Evolutionary conservation across 2,797 vertebrate genomes (phyloP), one percentile per base, ranked within the genome.

Genomic region (Coregonus ussuriensis): DNA sequence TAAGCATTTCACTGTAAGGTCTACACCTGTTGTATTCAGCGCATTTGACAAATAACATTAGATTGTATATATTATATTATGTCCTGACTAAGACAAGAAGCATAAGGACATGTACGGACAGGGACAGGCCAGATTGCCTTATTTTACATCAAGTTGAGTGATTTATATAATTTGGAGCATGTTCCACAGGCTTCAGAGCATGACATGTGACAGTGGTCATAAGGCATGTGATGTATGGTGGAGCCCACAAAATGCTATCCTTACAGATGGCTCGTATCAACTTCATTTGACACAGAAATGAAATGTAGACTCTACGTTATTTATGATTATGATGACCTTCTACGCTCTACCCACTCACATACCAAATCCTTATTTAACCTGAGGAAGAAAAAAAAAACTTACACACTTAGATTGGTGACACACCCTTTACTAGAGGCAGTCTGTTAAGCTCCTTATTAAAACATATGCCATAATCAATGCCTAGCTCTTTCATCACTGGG

Each of bases 161-260:
- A 47, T 47, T 47, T 13, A 47, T 47, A 51, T 29, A 2, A n/a
- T n/a, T 59, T 59, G 6, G n/a, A 59, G 56, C n/a, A 63, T 7
- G 25, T 63, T 25, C 7, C 59, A 25, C 9, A 25, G 16, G 59
- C n/a, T 62, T 62, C 21, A 9, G 59, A 6, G 33, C 54, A 33
- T 35, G 74, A 73, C 79, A 82, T 79, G 31, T 77, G 77, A 74
- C 56, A 18, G 15, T 3, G 11, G 74, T 67, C 77, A 41, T 15
- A 79, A 13, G 63, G 74, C 68, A 78, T 67, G 77, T 25, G 71
- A 52, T 54, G 29, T n/a, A 29, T 37, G 29, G 37, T 72, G 59
- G 35, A 63, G 65, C 31, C 11, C 51, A 54, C 59, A 70, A 80
- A 84, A 82, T 74, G 54, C 72, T 77, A 81, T 71, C 78, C 47